Base-by-base conservation (phyloP, 2,888 invertebrate species). In the Eristalinus aeneus region DNA sequence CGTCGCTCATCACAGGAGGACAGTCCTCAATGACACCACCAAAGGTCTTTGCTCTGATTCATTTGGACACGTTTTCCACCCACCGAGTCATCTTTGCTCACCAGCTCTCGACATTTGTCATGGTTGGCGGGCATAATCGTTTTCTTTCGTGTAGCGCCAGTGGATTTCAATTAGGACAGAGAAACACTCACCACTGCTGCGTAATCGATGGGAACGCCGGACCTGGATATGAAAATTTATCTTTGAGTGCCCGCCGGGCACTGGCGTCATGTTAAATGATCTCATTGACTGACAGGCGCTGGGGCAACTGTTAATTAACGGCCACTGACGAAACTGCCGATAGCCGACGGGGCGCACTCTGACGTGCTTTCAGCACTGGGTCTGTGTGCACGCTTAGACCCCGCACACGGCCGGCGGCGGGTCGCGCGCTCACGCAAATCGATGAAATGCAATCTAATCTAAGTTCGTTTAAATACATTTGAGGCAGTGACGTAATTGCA, bases 401-500 rank as follows among this genome's bases (percentile, higher is more conserved):
- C 11, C 16, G 34, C 11, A 56, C 16, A 16, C 8, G 16, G 16
- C 16, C 27, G 27, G 16, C 16, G 23, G 27, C 31, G 60, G 22
- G 11, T 2, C 8, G 1, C 12, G 16, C 12, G 5, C 46, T 4
- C 20, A 11, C 27, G 53, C 53, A 63, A 69, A 75, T 69, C 74
- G 69, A 80, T 80, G 34, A 64, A 75, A 80, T 75, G 75, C 63
- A 75, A 80, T 80, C 64, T 75, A 63, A 80, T 69, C 34, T 32
- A 74, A 53, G 46, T 36, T 63, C 39, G 68, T 56, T 78, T 61
- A 69, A 54, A 46, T 0, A 27, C 9, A 56, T 23, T 12, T 27
- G 23, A 27, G n/a, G 3, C 22, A 39, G 11, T 56, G 9, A 58
- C 39, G 71, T 64, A 36, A 58, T 58, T 65, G 56, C n/a, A 31